These are phyloP conservation scores for Artemisiospiza belli DNA, from an alignment of 2,113 vertebrate species.

Conservation along the genomic window DNA sequence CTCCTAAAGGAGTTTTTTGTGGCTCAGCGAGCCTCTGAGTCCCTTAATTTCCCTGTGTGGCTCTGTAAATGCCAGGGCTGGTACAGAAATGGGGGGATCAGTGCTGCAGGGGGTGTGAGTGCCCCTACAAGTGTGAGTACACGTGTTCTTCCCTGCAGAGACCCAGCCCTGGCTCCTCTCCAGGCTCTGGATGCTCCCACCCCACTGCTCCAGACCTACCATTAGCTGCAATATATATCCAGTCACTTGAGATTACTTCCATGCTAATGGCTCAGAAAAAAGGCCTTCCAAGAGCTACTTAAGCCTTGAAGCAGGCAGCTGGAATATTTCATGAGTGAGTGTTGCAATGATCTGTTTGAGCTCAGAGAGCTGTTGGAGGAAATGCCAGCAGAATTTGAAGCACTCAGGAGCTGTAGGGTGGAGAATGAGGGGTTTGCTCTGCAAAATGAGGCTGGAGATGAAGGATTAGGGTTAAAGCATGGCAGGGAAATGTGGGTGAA, in stretches of 20 bases:
- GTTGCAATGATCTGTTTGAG: neutral
- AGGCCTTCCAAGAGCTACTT: constrained; percentile 47
- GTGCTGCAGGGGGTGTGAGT: neutral
- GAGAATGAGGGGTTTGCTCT: neutral
- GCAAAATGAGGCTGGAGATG: neutral
- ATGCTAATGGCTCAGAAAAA: constrained; percentile 58
- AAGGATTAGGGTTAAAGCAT: neutral
- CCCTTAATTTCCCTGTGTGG: constrained; percentile 33
- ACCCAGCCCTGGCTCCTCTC: constrained; percentile 5
- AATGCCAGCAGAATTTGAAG: constrained; percentile 10
- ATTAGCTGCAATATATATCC: constrained; percentile 43
- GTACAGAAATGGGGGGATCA: neutral
- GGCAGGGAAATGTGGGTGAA: neutral
- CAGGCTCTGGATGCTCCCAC: neutral
- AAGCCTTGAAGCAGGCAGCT: neutral
- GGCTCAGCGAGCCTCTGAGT: neutral
- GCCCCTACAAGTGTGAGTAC: neutral
- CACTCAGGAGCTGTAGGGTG: neutral
- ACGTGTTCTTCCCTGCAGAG: neutral
- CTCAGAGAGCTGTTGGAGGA: constrained; percentile 2
- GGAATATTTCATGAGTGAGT: constrained; percentile 14
- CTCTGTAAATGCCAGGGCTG: neutral
- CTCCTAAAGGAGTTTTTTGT: neutral
- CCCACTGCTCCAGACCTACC: constrained; percentile 4
- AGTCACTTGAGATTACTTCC: constrained; percentile 58